Evolutionary conservation across 1,140 invertebrate genomes (phyloP).

Genomic region (Tetramorium simillimum): DNA sequence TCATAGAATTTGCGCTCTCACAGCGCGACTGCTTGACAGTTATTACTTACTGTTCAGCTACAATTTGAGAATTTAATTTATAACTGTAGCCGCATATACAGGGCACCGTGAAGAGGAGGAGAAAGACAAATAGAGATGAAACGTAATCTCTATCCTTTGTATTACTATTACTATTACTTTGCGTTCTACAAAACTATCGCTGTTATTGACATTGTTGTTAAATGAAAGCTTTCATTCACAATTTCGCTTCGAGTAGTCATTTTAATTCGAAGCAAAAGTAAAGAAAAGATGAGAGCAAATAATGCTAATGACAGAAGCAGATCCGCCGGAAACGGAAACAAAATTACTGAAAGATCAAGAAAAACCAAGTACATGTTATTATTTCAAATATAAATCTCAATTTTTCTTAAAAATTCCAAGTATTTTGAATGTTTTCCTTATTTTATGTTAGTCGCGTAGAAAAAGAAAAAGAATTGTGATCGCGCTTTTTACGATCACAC

Average conservation of each 20-base stretch:
- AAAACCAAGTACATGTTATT: neutral
- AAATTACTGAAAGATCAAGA: neutral
- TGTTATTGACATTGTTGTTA: neutral
- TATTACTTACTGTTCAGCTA: neutral
- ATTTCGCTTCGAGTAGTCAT: neutral
- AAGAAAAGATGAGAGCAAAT: neutral
- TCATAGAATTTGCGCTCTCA: neutral
- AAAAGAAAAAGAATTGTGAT: neutral
- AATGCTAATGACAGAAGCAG: neutral
- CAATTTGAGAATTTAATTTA: conserved; percentile 39
- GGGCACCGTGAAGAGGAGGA: neutral
- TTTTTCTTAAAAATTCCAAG: neutral
- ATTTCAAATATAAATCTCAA: neutral
- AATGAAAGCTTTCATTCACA: neutral
- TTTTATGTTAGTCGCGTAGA: neutral
- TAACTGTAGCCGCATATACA: neutral
- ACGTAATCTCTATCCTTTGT: neutral
- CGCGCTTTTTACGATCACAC: neutral
- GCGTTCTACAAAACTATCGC: neutral
- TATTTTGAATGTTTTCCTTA: neutral
- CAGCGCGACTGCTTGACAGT: neutral
- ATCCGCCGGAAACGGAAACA: neutral
- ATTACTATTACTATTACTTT: neutral
- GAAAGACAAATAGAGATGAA: neutral
- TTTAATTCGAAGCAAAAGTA: neutral